Evolutionary conservation across 2,797 vertebrate species (phyloP).

Genomic region (Falco concolor): DNA sequence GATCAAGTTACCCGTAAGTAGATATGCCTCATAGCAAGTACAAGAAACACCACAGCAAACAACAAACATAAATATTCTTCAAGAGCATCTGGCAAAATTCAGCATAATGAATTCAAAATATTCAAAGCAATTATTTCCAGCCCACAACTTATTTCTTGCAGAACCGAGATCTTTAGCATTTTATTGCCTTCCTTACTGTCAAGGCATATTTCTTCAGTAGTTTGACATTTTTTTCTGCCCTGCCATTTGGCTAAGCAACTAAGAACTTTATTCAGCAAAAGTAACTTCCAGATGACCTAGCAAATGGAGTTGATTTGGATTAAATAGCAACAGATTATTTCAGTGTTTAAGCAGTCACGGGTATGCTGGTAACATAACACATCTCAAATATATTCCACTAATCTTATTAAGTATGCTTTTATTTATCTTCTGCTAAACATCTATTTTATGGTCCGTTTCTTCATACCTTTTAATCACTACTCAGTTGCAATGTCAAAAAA

Average conservation of each 20-base stretch:
- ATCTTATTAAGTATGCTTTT: not conserved
- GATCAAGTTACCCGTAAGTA: not conserved
- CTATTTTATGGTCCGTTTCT: not conserved
- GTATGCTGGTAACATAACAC: not conserved
- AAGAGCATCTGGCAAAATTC: constrained; percentile 6
- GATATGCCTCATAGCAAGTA: not conserved
- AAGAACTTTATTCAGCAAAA: constrained; percentile 3
- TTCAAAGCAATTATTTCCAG: not conserved
- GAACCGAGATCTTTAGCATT: not conserved
- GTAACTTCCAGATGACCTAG: constrained; percentile 20
- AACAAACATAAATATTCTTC: not conserved
- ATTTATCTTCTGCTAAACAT: not conserved
- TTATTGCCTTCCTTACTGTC: not conserved
- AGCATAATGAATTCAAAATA: not conserved
- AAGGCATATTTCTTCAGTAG: not conserved
- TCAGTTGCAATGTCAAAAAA: not conserved
- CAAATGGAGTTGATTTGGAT: constrained; percentile 23
- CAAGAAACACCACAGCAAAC: not conserved
- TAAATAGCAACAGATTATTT: constrained; percentile 5
- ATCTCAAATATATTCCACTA: not conserved
- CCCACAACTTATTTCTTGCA: not conserved
- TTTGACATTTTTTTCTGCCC: not conserved
- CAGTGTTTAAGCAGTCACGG: not conserved
- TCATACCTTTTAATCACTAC: not conserved
- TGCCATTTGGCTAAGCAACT: not conserved